Percentiles rank a stretch among this genome's conserved stretches.
Evolutionary conservation across 2,797 vertebrate genomes (phyloP).

Genomic region (Bradypodion pumilum): DNA sequence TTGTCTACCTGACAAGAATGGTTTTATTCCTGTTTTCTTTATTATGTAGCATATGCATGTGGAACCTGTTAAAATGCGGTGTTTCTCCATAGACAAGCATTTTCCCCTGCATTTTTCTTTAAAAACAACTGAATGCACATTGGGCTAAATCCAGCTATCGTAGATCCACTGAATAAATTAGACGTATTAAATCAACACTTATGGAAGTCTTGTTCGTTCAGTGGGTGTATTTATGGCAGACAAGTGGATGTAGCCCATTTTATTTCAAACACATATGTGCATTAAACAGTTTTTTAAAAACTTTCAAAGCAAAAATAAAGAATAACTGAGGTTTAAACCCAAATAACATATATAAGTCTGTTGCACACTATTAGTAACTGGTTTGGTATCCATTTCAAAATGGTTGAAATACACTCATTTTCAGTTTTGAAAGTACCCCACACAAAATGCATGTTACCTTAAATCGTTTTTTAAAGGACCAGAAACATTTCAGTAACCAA

Average conservation of each 20-base stretch:
- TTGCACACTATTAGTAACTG: neutral
- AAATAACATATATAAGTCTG: neutral
- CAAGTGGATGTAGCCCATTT: neutral
- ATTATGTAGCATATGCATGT: neutral
- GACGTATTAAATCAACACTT: neutral
- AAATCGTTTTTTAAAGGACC: neutral
- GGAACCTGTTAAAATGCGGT: neutral
- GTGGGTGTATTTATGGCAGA: too few relatives aligned
- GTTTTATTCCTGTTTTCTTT: neutral
- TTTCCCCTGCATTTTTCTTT: neutral
- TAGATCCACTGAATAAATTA: too few relatives aligned
- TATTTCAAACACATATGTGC: neutral
- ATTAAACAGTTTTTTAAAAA: too few relatives aligned
- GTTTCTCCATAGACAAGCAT: neutral
- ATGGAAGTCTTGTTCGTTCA: neutral
- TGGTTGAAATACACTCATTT: neutral
- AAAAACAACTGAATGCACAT: neutral
- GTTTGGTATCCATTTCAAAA: neutral
- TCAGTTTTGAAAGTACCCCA: neutral
- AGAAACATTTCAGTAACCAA: neutral
- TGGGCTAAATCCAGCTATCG: neutral
- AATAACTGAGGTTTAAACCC: neutral
- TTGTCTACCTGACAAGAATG: neutral
- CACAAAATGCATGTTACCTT: neutral
- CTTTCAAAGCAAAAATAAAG: neutral